phyloP scores from a whole-genome alignment of 2,113 vertebrate species.

The Podocnemis expansa region DNA sequence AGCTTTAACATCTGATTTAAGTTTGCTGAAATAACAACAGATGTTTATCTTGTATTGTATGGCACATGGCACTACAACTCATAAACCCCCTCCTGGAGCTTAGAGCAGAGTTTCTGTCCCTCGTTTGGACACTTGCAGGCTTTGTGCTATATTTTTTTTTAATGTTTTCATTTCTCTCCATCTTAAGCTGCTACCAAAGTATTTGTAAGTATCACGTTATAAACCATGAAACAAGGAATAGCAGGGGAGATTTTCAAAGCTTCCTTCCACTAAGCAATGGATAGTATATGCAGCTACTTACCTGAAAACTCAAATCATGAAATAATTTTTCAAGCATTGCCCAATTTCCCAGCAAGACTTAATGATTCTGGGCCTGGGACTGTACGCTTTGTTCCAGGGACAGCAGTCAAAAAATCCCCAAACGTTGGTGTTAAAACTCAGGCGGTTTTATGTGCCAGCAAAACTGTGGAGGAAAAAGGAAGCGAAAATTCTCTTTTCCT shows the following conservation, averaged over 20 bases:
- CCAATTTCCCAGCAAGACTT: background rate
- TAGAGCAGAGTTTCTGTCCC: slow-evolving; percentile 60
- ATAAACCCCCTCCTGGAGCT: slow-evolving; percentile 83
- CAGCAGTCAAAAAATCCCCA: background rate
- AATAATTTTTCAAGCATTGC: slow-evolving; percentile 13
- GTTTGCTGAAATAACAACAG: slow-evolving; percentile 87
- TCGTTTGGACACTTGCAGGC: slow-evolving; percentile 34
- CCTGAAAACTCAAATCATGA: slow-evolving; percentile 34
- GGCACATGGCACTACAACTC: slow-evolving; percentile 83
- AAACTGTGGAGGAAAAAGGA: background rate
- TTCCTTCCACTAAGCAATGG: slow-evolving; percentile 61
- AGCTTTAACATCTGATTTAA: slow-evolving; percentile 81
- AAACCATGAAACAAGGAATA: slow-evolving; percentile 48
- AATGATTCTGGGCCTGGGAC: background rate
- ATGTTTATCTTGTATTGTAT: slow-evolving; percentile 89
- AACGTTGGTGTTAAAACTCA: background rate
- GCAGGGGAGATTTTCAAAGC: slow-evolving; percentile 60
- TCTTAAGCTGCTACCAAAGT: slow-evolving; percentile 69
- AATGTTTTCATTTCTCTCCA: slow-evolving; percentile 67
- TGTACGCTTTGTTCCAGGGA: background rate
- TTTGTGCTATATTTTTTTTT: slow-evolving; percentile 36
- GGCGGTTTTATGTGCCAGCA: accelerated
- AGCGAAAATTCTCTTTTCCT: background rate
- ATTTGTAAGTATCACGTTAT: slow-evolving; percentile 64
- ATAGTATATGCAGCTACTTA: background rate